Evolutionary conservation across 2,797 vertebrate genomes (phyloP), one percentile per base, ranked within the genome.

Genomic region (Sebastes hubbsi): DNA sequence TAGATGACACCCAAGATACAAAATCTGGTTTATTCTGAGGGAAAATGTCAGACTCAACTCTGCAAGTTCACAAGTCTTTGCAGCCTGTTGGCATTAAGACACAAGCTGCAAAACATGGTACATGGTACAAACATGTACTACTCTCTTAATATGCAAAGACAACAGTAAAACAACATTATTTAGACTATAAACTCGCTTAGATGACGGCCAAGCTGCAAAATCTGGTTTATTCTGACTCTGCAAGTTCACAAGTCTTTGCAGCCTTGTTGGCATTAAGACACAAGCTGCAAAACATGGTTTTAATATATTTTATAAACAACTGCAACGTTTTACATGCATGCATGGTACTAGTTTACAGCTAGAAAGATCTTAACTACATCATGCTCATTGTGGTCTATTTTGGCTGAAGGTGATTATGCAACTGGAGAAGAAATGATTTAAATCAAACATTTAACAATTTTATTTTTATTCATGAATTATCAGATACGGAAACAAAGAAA

Each of bases 141-240:
- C 34, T 34, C 34, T 34, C 34, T 34, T 9, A 34, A 34, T 34
- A 9, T 34, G 34, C 10, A 34, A 34, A 34, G 34, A 34, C 10
- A 11, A 34, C 34, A 34, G 10, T 34, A 34, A 10, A 34, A 34
- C 34, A 34, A 11, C 34, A 34, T 34, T 34, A 34, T 8, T 29
- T 29, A 34, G 34, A 34, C 34, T 34, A 34, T 34, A 34, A 34
- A 34, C 34, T 34, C 30, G 2, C 7, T 8, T 30, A 30, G 34
- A 34, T 34, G 3, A 34, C 34, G 9, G 8, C 16, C 3, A 10
- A 20, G 10, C 12, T 24, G 38, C 32, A 34, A 34, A 34, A 34
- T 34, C 0, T 34, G 22, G 4, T 22, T 14, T 2, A 9, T 32
- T 4, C 3, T 2, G 1, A 4, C 0, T 42, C 5, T 20, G 9